A percentile compares a stretch with the other conserved stretches of the same genome.
Evolutionary conservation across 2,888 invertebrate species (phyloP).

Genomic region (Aquatica leii): DNA sequence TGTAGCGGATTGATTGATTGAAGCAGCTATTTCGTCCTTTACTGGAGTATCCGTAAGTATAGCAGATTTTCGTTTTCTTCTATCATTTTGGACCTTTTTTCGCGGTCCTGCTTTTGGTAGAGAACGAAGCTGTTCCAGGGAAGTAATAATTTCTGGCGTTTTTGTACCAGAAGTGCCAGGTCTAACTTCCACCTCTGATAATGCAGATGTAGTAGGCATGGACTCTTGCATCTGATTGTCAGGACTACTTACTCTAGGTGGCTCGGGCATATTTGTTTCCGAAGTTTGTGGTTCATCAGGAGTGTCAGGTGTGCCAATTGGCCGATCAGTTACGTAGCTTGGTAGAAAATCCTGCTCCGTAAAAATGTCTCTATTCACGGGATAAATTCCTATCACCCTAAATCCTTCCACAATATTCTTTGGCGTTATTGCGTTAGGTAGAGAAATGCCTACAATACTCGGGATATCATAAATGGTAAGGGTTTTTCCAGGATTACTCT

Average conservation of each 20-base stretch:
- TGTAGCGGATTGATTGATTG: background rate
- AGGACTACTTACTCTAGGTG: too few relatives aligned
- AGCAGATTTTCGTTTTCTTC: background rate
- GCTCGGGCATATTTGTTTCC: too few relatives aligned
- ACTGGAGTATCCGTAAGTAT: background rate
- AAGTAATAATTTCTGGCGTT: background rate
- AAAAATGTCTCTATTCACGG: slow-evolving; percentile 13
- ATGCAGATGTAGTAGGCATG: too few relatives aligned
- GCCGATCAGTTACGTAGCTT: background rate
- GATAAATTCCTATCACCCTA: background rate
- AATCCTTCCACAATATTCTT: slow-evolving; percentile 18
- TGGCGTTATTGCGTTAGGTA: slow-evolving; percentile 15
- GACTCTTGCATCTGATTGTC: too few relatives aligned
- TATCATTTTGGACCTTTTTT: background rate
- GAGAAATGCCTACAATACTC: slow-evolving; percentile 19
- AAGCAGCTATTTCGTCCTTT: background rate
- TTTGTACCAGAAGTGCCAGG: too few relatives aligned
- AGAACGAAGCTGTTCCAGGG: slow-evolving; percentile 5
- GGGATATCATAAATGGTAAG: slow-evolving; percentile 36
- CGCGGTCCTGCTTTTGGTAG: background rate
- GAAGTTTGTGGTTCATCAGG: too few relatives aligned
- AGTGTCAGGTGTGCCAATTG: background rate
- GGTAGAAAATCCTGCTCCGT: slow-evolving; percentile 19
- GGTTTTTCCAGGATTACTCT: background rate
- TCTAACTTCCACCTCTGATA: too few relatives aligned